Base-by-base conservation (phyloP, 2,797 vertebrate genomes). In the Coendou prehensilis region DNA sequence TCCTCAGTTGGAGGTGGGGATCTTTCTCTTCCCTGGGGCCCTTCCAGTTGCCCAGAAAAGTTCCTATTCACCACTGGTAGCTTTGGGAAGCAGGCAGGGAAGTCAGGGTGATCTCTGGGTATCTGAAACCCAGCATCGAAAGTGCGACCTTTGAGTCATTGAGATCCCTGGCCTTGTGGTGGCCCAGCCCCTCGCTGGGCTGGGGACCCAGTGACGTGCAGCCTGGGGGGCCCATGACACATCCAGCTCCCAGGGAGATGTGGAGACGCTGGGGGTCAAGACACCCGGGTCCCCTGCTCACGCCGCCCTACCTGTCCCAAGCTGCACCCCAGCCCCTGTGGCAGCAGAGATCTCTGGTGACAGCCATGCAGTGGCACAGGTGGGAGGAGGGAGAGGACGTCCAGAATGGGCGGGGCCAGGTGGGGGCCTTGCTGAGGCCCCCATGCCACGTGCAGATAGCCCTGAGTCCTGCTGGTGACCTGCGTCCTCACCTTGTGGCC, bases 61-160 rank as follows among this genome's bases (percentile, higher is more conserved):
- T 67, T 22, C 26, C 2, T 69, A 0, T 61, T 89, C 57, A 69
- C 45, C 10, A 2, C 71, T 73, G 22, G 71, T 9, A 26, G 71
- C 22, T 73, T 26, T 73, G 71, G 41, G 71, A 41, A 73, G 71
- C 71, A 45, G 9, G 57, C 52, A 78, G 94, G 95, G 93, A 76
- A 95, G 92, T 94, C 57, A 61, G 97, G 96, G 95, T 28, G 96
- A 97, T 76, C 30, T 76, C 33, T 50, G 9, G 86, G 33, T 56
- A 63, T 56, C 73, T 87, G 50, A 73, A 97, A 88, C n/a, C 1
- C 56, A 97, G 93, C 97, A 87, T 81, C 41, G 93, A 97, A 96
- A 96, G 87, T 83, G 56, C 87, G 78, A n/a, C 82, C 87, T 26
- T 69, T 75, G 57, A 41, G 50, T 96, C 81, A 14, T 52, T 52